phyloP scores from a whole-genome alignment of 2,888 invertebrate species.

The Sarcophaga carnaria region DNA sequence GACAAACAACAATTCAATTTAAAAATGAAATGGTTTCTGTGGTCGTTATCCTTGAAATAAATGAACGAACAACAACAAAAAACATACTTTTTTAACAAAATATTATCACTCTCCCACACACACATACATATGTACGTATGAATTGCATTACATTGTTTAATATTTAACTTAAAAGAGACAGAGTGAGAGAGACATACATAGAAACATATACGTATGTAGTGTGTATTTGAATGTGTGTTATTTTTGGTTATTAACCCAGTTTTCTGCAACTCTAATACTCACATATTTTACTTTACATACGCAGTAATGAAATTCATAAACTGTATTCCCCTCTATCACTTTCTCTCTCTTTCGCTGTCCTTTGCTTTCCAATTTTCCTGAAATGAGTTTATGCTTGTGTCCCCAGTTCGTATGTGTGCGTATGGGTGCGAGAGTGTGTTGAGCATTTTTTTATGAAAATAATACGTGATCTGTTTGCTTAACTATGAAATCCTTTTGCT shows the following conservation, averaged over 20 bases:
- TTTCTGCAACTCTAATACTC: background rate
- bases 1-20: constrained; percentile 10
- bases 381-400: background rate
- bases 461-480: constrained; percentile 65
- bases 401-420: background rate
- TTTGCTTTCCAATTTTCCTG: background rate
- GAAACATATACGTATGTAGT: background rate
- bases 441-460: constrained; percentile 1
- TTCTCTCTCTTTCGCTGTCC: background rate
- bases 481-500: constrained; percentile 39
- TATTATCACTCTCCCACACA: background rate
- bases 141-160: no score
- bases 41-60: background rate
- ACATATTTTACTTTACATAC: background rate
- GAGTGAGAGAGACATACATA: no score
- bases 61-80: constrained; percentile 1
- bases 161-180: no score
- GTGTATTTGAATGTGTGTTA: background rate
- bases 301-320: constrained; percentile 34
- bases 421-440: background rate
- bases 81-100: background rate
- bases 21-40: constrained; percentile 4
- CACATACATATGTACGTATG: background rate
- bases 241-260: constrained; percentile 39
- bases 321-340: background rate